Percentiles rank a stretch among this genome's conserved stretches.
These are phyloP conservation scores for Leptopilina boulardi DNA, from an alignment of 1,140 invertebrate species.

Conservation along the genomic window DNA sequence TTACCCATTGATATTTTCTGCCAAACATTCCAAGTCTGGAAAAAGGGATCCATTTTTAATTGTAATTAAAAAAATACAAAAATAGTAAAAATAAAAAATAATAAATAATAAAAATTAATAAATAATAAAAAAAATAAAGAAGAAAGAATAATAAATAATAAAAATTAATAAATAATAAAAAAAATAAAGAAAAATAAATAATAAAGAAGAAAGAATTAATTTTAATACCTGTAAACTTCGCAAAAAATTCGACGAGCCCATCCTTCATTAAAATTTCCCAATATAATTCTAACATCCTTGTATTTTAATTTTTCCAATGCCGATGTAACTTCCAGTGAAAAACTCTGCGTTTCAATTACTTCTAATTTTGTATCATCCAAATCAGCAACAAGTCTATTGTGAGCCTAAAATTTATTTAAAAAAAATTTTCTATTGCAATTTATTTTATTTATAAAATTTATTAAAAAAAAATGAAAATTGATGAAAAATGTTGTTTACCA, in stretches of 20 bases:
- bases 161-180: not conserved
- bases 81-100: not conserved
- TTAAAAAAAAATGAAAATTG: slow-evolving; percentile 35
- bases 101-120: too few species aligned
- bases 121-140: not conserved
- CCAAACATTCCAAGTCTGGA: slow-evolving; percentile 89
- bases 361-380: slow-evolving; percentile 88
- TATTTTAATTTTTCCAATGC: slow-evolving; percentile 91
- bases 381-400: slow-evolving; percentile 93
- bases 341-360: slow-evolving; percentile 94
- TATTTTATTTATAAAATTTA: too few species aligned
- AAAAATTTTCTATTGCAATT: too few species aligned
- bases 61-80: not conserved
- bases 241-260: slow-evolving; percentile 97
- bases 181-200: too few species aligned
- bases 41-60: too few species aligned
- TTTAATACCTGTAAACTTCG: slow-evolving; percentile 90
- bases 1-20: slow-evolving; percentile 96
- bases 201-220: too few species aligned
- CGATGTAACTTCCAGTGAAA: slow-evolving; percentile 91
- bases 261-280: slow-evolving; percentile 97
- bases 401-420: slow-evolving; percentile 84
- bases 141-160: too few species aligned
- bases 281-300: slow-evolving; percentile 95
- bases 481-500: slow-evolving; percentile 78